These are phyloP conservation scores for Thamnophis sirtalis DNA, from an alignment of 2,113 vertebrate species.

Conservation along the genomic window DNA sequence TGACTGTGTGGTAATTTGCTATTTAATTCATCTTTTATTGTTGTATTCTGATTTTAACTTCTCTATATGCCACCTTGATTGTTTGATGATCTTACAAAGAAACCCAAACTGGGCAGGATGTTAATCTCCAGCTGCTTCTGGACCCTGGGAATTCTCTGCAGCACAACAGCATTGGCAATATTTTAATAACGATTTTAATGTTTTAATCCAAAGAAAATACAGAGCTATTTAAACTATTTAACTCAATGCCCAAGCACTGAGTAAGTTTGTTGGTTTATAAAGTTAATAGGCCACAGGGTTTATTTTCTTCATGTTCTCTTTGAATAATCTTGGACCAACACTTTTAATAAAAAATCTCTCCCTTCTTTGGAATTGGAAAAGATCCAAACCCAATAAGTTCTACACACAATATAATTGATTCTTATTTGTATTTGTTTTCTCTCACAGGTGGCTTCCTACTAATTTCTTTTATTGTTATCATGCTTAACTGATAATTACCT, in stretches of 20 bases:
- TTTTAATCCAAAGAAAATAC: neutral
- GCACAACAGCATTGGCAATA: neutral
- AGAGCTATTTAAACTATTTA: neutral
- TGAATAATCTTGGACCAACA: neutral
- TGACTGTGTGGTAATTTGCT: neutral
- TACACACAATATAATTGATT: neutral
- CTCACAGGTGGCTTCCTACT: neutral
- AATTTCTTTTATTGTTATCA: neutral
- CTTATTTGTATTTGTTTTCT: neutral
- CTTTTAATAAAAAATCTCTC: neutral
- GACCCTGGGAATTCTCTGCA: neutral
- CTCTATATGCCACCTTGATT: neutral
- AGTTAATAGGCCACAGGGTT: neutral
- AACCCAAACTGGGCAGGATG: neutral
- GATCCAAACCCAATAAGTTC: neutral
- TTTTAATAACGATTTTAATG: neutral
- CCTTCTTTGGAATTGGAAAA: neutral
- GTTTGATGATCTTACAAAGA: neutral
- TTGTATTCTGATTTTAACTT: neutral
- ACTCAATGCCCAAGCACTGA: neutral
- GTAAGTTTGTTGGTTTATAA: neutral
- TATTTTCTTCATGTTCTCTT: neutral
- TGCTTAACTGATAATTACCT: neutral
- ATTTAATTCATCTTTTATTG: neutral
- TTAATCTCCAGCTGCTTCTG: neutral